Base-by-base conservation (phyloP, 1,140 invertebrate genomes). In the Cotesia vestalis region DNA sequence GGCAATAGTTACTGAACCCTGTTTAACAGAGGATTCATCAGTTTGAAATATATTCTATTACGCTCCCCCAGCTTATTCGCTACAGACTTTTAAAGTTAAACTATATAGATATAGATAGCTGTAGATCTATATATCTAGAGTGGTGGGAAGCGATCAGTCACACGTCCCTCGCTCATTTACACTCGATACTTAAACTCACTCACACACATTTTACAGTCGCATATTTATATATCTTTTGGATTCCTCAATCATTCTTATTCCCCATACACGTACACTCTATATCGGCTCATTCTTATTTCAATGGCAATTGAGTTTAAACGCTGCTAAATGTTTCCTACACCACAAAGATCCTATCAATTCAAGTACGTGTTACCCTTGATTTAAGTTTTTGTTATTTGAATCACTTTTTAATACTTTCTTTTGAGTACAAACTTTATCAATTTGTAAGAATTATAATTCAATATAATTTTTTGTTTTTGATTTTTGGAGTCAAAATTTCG, bases 1-100 rank as follows among this genome's bases (percentile, higher is more conserved):
- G 2, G 40, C 8, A 2, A 6, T 11, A 9, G 5, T 11, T 46
- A 3, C 40, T 46, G 40, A 46, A 46, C 40, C 6, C 11, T 11
- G 40, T 46, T 46, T 46, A 46, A 46, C 40, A 46, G 40, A 14
- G 40, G 34, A 64, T 20, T 64, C 40, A 64, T 64, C 40, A 64
- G 20, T 64, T 51, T 64, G 20, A 64, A 14, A 63, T 63, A 64
- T 51, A 64, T 64, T 46, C 62, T 36, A 51, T 64, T 64, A 64
- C 40, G 12, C 62, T 17, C 8, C 27, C 40, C 5, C 34, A 4
- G 40, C 36, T 27, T 60, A n/a, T 9, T 38, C 60, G 11, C 36
- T 36, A 36, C 4, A 20, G 60, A 64, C 38, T 64, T 64, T 51
- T 64, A 36, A 64, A 64, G 62, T 64, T 64, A 14, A 64, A 64